Evolutionary conservation across 2,888 invertebrate genomes (phyloP), one percentile per base, ranked within the genome.

Genomic region (Troides oblongomaculatus): DNA sequence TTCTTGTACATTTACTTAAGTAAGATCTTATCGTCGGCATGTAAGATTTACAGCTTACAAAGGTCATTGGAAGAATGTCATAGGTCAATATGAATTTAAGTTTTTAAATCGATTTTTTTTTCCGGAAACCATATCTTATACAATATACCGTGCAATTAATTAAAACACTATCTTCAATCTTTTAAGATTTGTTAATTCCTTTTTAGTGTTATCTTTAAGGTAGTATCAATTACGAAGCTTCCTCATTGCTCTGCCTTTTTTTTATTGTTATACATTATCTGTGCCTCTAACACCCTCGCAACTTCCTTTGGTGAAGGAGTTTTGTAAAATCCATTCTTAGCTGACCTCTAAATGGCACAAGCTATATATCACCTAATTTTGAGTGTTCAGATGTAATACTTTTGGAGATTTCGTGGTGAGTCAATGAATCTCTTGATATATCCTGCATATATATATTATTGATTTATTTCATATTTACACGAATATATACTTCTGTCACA

Each of bases 191-290:
- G n/a, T 60, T 5, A 63, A 23, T 63, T 30, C 63, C 53, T 57
- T 64, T 46, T 57, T 39, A 25, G 64, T 21, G 21, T 64, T 64
- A 64, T 56, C 56, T 57, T 30, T 7, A 57, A 30, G 56, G 18
- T 18, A 64, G 25, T 10, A 36, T n/a, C 36, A 14, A 36, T 21
- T 68, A 62, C 66, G 53, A 72, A 58, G 39, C 30, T 46, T 62
- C 58, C 58, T 43, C 43, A 43, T 57, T 60, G 53, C 21, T 39
- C 21, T 57, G 25, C n/a, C 39, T 39, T 60, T 36, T 57, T 64
- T 25, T 39, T 43, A 43, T 30, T 30, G 5, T 30, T 30, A 5
- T 30, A 30, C 5, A 30, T 30, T 30, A 30, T 30, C 30, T 30
- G 30, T 30, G 30, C 30, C 30, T 30, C 4, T 30, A 30, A 30